Evolutionary conservation across 1,140 invertebrate genomes (phyloP), one percentile per base, ranked within the genome.

Genomic region (Megathymus violae): DNA sequence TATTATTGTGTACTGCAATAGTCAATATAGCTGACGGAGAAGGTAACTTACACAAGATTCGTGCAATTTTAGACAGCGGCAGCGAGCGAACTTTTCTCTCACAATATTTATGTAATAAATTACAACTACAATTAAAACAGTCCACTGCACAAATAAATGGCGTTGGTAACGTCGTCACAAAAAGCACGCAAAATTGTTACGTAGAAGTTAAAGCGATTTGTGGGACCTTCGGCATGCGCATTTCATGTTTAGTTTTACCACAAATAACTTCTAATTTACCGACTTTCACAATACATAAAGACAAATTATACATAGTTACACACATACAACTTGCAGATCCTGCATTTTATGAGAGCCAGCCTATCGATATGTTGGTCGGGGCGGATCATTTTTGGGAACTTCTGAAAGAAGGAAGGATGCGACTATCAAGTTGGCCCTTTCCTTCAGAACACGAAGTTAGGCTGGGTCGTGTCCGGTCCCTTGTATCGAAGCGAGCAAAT

Each of bases 211-310:
- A 51, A n/a, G 7, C 48, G 9, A 10, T 17, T n/a, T 16, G 9
- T 10, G 31, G 31, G 27, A 19, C 14, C 10, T 51, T 38, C 15
- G 5, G 5, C 48, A 17, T 51, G 48, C 31, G 31, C 48, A 51
- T 51, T 51, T 51, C 48, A 51, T 51, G 48, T 19, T 36, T 51
- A 51, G 48, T 38, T 5, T 11, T 38, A 13, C 48, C 47, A 50
- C 47, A 50, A 4, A 50, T 50, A 3, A 34, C 27, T 50, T 50
- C 31, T 5, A 51, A 51, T 0, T 36, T 51, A 38, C 48, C 48
- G 19, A 51, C 31, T 9, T 51, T 19, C 15, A 6, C 48, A 17
- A 34, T 51, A 16, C 9, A 51, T 51, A 38, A 51, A 51, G 3
- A 51, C 6, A 51, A 38, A 36, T 34, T 51, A 16, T 34, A 15